These are phyloP conservation scores for Gavialis gangeticus DNA, from an alignment of 2,113 vertebrate genomes.

Conservation along the genomic window DNA sequence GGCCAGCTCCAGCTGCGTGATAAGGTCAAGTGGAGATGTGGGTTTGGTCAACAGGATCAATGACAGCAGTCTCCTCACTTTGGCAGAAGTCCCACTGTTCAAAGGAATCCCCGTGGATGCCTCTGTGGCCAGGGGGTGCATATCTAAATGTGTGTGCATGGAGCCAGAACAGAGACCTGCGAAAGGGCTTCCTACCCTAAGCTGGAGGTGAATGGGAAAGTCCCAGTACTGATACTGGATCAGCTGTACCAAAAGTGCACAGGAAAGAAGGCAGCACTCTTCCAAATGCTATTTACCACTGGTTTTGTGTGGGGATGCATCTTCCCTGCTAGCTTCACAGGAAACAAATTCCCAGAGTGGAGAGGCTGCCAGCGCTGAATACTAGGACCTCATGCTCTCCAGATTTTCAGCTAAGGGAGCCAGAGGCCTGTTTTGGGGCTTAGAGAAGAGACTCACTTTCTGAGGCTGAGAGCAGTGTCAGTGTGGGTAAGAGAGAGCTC, in stretches of 20 bases:
- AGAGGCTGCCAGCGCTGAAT: neutral
- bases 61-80: neutral
- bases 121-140: neutral
- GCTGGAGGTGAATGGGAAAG: too few relatives aligned
- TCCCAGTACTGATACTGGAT: too few relatives aligned
- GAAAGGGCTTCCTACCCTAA: neutral
- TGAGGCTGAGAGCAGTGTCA: neutral
- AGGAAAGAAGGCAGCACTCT: neutral
- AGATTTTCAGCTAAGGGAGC: neutral
- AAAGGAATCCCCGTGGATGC: neutral
- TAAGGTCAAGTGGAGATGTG: neutral
- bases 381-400: neutral
- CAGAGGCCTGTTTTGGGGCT: neutral
- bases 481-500: neutral
- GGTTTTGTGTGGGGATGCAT: neutral
- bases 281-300: neutral
- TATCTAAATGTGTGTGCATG: neutral
- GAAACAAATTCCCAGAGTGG: neutral
- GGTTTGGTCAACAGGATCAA: neutral
- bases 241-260: neutral
- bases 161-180: neutral
- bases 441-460: neutral
- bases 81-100: rapidly evolving
- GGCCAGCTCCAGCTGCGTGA: neutral
- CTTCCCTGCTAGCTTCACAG: conserved; percentile 16